Evolutionary conservation across 2,113 vertebrate genomes (phyloP).

Genomic region (Urocitellus parryii): DNA sequence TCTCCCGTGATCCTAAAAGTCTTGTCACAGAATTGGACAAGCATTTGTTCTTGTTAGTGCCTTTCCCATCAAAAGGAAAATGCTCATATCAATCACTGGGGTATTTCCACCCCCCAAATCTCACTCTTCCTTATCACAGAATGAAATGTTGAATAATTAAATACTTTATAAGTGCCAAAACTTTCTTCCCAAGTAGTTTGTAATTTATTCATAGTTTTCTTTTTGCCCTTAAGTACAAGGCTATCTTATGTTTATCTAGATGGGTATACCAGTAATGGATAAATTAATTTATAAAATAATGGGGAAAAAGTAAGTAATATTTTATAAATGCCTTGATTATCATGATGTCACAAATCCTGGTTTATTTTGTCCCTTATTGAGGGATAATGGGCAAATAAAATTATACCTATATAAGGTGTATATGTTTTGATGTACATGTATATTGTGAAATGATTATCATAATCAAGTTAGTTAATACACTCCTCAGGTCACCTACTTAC

Average conservation of each 20-base stretch:
- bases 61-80: background rate
- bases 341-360: background rate
- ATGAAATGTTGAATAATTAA: background rate
- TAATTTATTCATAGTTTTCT: slow-evolving; percentile 9
- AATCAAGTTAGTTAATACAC: background rate
- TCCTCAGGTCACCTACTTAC: background rate
- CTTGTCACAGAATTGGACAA: background rate
- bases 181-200: background rate
- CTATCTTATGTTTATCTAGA: background rate
- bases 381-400: background rate
- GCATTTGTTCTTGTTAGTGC: background rate
- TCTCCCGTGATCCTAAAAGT: background rate
- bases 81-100: background rate
- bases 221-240: background rate
- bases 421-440: background rate
- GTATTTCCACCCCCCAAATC: background rate
- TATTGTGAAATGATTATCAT: background rate
- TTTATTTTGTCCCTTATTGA: background rate
- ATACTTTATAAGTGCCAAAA: background rate
- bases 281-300: slow-evolving; percentile 44
- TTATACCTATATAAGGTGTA: background rate
- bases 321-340: slow-evolving; percentile 44
- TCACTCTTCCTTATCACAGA: background rate
- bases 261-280: background rate
- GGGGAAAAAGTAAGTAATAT: slow-evolving; percentile 40